Percentiles rank a stretch among this genome's conserved stretches.
phyloP scores from a whole-genome alignment of 92 coral and sea anemone species.

The Actinostola sp. region DNA sequence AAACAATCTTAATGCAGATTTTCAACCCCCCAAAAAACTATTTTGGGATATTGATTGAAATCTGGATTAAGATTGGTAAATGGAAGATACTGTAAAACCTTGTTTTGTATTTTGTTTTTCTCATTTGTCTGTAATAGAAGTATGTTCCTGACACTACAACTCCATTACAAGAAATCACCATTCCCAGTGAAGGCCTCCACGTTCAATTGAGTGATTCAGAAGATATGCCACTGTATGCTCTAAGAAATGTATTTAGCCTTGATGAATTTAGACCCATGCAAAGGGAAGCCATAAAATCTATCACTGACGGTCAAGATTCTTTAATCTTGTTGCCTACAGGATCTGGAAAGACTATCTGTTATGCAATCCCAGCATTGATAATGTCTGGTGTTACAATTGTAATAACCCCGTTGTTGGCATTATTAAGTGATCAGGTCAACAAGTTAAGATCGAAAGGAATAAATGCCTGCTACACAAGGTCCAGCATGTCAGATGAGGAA shows the following conservation, averaged over 20 bases:
- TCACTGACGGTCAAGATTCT: constrained; percentile 22
- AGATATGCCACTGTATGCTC: constrained; percentile 9
- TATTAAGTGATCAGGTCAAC: constrained; percentile 57
- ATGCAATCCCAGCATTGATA: constrained; percentile 59
- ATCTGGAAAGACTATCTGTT: constrained; percentile 63
- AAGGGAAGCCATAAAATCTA: constrained; percentile 37
- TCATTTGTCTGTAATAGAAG: not conserved
- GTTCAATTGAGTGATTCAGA: not conserved
- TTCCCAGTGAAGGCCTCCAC: not conserved
- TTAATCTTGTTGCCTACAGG: constrained; percentile 65
- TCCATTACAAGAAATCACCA: constrained; percentile 1
- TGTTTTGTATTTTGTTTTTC: not conserved
- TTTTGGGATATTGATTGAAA: too few relatives aligned
- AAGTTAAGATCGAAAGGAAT: constrained; percentile 39
- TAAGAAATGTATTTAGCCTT: constrained; percentile 13
- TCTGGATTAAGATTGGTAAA: too few relatives aligned
- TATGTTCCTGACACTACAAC: constrained; percentile 8
- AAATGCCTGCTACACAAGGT: constrained; percentile 51
- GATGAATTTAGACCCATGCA: constrained; percentile 45
- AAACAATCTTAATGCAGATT: too few relatives aligned
- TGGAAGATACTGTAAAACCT: too few relatives aligned
- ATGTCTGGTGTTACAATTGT: constrained; percentile 45
- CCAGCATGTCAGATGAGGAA: constrained; percentile 35
- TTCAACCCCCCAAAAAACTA: too few relatives aligned
- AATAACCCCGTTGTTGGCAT: constrained; percentile 42